A percentile compares a stretch with the other conserved stretches of the same genome.
Conservation (phyloP, 2,113 vertebrate genomes). For the Hirundichthys speculiger region DNA sequence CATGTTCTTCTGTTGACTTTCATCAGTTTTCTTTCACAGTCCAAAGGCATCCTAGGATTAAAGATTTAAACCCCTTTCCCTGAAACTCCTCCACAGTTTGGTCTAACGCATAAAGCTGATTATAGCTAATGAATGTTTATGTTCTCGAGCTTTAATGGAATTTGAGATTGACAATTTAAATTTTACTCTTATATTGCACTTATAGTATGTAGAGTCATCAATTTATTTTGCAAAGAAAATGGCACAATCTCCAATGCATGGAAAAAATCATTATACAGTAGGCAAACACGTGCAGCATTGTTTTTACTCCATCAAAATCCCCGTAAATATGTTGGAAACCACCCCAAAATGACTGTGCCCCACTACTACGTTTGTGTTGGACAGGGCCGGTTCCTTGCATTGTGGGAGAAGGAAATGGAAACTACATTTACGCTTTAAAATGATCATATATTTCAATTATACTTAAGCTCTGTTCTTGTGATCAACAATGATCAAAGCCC, state of each 20-base stretch:
- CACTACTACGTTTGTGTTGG: neutral
- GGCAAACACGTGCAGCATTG: slow-evolving; percentile 6
- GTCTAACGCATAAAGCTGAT: neutral
- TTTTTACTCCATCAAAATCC: neutral
- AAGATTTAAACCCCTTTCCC: too few relatives aligned
- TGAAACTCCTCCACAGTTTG: too few relatives aligned
- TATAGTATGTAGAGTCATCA: neutral
- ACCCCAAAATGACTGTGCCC: neutral
- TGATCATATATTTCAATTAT: neutral
- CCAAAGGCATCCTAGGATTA: neutral
- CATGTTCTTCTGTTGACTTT: neutral
- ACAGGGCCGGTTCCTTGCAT: slow-evolving; percentile 1
- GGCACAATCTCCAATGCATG: slow-evolving; percentile 15
- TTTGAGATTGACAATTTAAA: slow-evolving; percentile 16
- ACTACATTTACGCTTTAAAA: slow-evolving; percentile 27
- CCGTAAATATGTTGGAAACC: neutral
- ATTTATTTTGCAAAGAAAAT: slow-evolving; percentile 16
- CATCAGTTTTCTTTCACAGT: neutral
- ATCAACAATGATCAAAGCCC: slow-evolving; percentile 16
- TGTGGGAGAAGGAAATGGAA: neutral
- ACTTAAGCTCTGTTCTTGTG: slow-evolving; percentile 23
- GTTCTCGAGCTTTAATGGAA: slow-evolving; percentile 14
- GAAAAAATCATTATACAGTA: neutral
- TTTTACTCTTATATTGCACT: slow-evolving; percentile 23
- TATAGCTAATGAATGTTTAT: slow-evolving; percentile 7